A percentile compares a stretch with the other conserved stretches of the same genome.
Evolutionary conservation across 1,140 invertebrate genomes (phyloP).

Genomic region (Drosophila yakuba): DNA sequence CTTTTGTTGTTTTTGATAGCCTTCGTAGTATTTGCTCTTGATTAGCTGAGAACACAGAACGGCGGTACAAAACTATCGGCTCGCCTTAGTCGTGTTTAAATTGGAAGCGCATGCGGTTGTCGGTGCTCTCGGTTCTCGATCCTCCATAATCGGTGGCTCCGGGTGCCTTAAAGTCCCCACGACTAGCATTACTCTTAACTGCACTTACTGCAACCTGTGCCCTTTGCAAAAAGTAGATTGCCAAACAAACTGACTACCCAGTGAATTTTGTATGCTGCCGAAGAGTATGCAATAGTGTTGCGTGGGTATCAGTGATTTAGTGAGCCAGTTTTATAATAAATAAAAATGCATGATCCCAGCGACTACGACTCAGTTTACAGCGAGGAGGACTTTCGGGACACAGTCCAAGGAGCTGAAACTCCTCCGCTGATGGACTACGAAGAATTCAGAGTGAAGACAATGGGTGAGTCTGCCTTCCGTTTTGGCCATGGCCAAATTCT

Average conservation of each 20-base stretch:
- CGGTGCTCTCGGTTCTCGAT: slow-evolving; percentile 17
- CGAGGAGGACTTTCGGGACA: slow-evolving; percentile 55
- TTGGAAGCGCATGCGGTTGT: slow-evolving; percentile 55
- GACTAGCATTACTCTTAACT: not conserved
- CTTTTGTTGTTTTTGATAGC: slow-evolving; percentile 66
- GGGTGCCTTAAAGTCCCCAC: not conserved
- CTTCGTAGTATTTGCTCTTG: slow-evolving; percentile 70
- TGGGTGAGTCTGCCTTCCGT: slow-evolving; percentile 55
- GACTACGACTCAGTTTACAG: slow-evolving; percentile 72
- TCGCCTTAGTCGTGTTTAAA: slow-evolving; percentile 62
- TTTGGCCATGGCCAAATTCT: slow-evolving; percentile 43
- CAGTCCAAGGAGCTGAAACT: slow-evolving; percentile 52
- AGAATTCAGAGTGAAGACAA: slow-evolving; percentile 66
- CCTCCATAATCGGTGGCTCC: slow-evolving; percentile 6
- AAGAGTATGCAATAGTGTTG: slow-evolving; percentile 58
- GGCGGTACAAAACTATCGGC: slow-evolving; percentile 12
- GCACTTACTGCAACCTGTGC: not conserved
- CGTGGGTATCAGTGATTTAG: not conserved
- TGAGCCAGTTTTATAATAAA: not conserved
- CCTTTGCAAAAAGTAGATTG: not conserved
- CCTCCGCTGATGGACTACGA: slow-evolving; percentile 70
- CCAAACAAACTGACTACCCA: not conserved
- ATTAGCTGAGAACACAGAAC: slow-evolving; percentile 54
- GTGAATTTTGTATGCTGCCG: slow-evolving; percentile 18
- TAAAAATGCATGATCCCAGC: slow-evolving; percentile 63